These are phyloP conservation scores for Osmerus eperlanus DNA, from an alignment of 2,113 vertebrate genomes.

Conservation along the genomic window DNA sequence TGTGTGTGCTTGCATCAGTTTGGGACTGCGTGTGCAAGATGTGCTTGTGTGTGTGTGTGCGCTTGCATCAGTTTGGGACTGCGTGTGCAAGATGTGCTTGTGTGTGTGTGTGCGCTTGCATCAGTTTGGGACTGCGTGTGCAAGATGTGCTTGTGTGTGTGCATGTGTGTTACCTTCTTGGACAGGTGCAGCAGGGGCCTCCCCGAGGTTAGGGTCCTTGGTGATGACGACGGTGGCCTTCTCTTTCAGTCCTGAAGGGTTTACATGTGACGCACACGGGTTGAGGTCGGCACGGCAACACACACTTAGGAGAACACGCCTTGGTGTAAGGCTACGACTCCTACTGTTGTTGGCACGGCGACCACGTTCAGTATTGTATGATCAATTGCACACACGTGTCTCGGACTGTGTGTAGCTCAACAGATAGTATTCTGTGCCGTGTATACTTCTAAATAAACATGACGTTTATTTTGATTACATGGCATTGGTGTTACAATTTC, in stretches of 20 bases:
- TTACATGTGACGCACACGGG: conserved; percentile 47
- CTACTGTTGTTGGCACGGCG: background rate
- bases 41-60: background rate
- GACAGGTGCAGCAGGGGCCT: conserved; percentile 35
- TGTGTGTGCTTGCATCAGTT: background rate
- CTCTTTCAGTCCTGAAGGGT: conserved; percentile 69
- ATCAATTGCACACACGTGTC: no score
- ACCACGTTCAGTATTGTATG: background rate
- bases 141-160: background rate
- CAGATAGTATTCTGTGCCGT: no score
- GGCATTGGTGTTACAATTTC: no score
- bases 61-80: no score
- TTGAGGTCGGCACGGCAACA: conserved; percentile 30
- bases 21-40: background rate
- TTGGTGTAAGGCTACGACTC: background rate
- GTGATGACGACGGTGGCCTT: conserved; percentile 38
- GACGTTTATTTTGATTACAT: background rate
- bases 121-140: background rate
- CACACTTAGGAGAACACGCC: background rate
- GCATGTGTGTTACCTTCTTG: conserved; percentile 59
- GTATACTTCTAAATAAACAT: background rate
- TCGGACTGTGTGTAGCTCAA: no score
- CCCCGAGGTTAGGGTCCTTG: conserved; percentile 28
- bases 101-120: background rate
- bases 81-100: background rate